These are phyloP conservation scores for Macaria liturata DNA, from an alignment of 2,888 invertebrate species.

Conservation along the genomic window DNA sequence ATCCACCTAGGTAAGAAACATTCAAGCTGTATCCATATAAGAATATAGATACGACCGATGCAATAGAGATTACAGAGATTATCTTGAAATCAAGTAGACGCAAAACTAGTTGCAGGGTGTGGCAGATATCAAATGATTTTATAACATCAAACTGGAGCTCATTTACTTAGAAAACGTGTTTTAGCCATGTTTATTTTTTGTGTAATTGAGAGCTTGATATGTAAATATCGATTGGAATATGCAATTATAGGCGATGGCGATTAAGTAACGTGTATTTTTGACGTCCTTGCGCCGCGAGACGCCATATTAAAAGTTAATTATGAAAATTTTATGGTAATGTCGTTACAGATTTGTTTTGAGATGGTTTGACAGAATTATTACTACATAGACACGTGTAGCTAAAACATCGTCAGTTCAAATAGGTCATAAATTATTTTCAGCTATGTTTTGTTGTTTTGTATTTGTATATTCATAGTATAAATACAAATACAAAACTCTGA, in stretches of 20 bases:
- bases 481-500: too few relatives aligned
- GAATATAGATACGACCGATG: not conserved
- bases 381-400: too few relatives aligned
- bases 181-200: constrained; percentile 19
- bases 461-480: too few relatives aligned
- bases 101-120: constrained; percentile 6
- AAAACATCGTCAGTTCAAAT: too few relatives aligned
- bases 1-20: too few relatives aligned
- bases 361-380: too few relatives aligned
- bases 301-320: constrained; percentile 38
- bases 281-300: constrained; percentile 33
- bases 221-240: constrained; percentile 30
- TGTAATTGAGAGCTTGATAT: constrained; percentile 27
- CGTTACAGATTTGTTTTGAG: too few relatives aligned
- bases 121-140: constrained; percentile 14
- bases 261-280: constrained; percentile 38
- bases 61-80: constrained; percentile 1
- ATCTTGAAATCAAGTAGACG: constrained; percentile 3
- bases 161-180: constrained; percentile 22
- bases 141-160: constrained; percentile 13
- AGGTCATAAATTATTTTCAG: too few relatives aligned
- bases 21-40: not conserved
- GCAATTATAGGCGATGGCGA: constrained; percentile 27
- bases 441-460: too few relatives aligned
- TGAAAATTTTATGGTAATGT: constrained; percentile 43